Base-by-base conservation (phyloP, 1,140 invertebrate genomes). In the Rhizoglyphus robini region DNA sequence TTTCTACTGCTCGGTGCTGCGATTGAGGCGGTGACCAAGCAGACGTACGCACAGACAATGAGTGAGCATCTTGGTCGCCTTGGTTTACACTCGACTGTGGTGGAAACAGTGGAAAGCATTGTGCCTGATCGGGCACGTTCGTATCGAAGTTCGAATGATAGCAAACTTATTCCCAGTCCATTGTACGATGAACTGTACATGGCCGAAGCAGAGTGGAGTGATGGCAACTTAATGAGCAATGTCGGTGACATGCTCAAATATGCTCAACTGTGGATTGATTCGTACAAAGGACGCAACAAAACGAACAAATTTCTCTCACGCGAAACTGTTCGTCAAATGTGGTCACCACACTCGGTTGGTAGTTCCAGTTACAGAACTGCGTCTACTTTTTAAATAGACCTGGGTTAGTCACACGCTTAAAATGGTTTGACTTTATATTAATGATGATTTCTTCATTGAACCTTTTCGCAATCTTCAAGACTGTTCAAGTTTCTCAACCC, bases 11-110 rank as follows among this genome's bases (percentile, higher is more conserved):
- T 64, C 18, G 63, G 63, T 20, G 58, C 63, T 4, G n/a, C 63
- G 3, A 64, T 64, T 64, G 63, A 64, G 31, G 15, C 46, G 25
- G 27, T 64, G 29, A n/a, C n/a, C n/a, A n/a, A n/a, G n/a, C n/a
- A n/a, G n/a, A n/a, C n/a, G n/a, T n/a, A n/a, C n/a, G n/a, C n/a
- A n/a, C n/a, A n/a, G n/a, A n/a, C n/a, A n/a, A n/a, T n/a, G n/a
- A n/a, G n/a, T n/a, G n/a, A n/a, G n/a, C n/a, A n/a, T 46, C 41
- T 46, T 23, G 15, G 41, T 23, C 41, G 23, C 15, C 41, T 15
- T 23, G 15, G 41, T 23, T 23, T 46, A 15, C 15, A 46, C 41
- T 15, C 41, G 15, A 46, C 41, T 23, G 41, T 46, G 23, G 41
- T 46, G 41, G 41, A 46, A 23, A 46, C 41, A 23, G 23, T 46